These are phyloP conservation scores for Hesperia comma DNA, from an alignment of 2,888 invertebrate genomes.

Conservation along the genomic window DNA sequence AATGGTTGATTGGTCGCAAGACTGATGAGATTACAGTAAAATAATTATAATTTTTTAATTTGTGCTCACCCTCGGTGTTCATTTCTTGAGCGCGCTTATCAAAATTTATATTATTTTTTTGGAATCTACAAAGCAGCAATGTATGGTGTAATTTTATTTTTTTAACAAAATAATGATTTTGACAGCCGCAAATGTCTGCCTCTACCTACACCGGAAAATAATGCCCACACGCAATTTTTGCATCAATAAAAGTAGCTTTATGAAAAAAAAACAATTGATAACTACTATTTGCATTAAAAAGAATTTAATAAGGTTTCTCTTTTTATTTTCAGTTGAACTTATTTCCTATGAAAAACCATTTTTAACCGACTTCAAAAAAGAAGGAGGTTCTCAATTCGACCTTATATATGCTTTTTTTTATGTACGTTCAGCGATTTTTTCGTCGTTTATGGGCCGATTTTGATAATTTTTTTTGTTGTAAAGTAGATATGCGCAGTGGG, in stretches of 20 bases:
- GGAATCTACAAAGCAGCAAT: slow-evolving; percentile 13
- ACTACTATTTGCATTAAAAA: slow-evolving; percentile 38
- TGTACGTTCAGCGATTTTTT: too few relatives aligned
- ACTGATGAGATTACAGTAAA: slow-evolving; percentile 19
- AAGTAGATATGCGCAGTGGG: too few relatives aligned
- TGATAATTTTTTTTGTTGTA: too few relatives aligned
- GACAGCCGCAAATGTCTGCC: slow-evolving; percentile 18
- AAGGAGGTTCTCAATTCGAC: too few relatives aligned
- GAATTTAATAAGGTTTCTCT: slow-evolving; percentile 32
- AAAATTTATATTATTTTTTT: slow-evolving; percentile 18
- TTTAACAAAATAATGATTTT: slow-evolving; percentile 28
- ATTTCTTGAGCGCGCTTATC: slow-evolving; percentile 28
- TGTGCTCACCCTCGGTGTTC: slow-evolving; percentile 17
- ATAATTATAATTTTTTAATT: slow-evolving; percentile 16
- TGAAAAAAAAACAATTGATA: slow-evolving; percentile 33
- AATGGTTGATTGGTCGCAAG: slow-evolving; percentile 12
- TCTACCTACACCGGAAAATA: slow-evolving; percentile 14
- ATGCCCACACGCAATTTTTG: slow-evolving; percentile 22
- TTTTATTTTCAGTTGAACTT: slow-evolving; percentile 18
- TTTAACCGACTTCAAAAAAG: too few relatives aligned
- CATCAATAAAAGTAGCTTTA: slow-evolving; percentile 34
- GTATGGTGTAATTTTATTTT: slow-evolving; percentile 30
- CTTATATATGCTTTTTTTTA: too few relatives aligned
- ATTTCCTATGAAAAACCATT: too few relatives aligned
- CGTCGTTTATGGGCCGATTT: too few relatives aligned